These are phyloP conservation scores for Lophura nycthemera DNA, from an alignment of 2,113 vertebrate species.

Conservation along the genomic window DNA sequence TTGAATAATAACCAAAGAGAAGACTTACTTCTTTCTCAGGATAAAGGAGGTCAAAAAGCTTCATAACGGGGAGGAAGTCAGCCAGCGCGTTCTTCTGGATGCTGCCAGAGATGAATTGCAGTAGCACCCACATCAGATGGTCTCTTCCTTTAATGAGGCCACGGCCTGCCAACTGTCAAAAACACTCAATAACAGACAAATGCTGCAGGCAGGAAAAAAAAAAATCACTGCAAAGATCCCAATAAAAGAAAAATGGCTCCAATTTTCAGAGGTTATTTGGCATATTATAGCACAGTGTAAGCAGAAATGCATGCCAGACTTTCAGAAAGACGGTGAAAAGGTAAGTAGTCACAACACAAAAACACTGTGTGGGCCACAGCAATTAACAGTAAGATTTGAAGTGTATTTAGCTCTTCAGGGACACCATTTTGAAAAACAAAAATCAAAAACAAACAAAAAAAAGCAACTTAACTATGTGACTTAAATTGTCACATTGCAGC, in stretches of 20 bases:
- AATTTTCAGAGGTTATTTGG: background rate
- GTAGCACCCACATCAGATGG: constrained; percentile 98
- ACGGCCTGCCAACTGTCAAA: constrained; percentile 92
- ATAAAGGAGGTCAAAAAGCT: constrained; percentile 97
- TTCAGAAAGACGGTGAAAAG: background rate
- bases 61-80: constrained; percentile 99
- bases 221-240: background rate
- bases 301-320: fast-evolving
- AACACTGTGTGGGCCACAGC: background rate
- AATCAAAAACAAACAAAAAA: background rate
- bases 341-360: background rate
- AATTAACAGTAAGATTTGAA: background rate
- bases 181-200: constrained; percentile 38
- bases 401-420: background rate
- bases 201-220: background rate
- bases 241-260: background rate
- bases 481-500: background rate
- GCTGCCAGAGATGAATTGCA: constrained; percentile 98
- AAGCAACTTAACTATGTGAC: background rate
- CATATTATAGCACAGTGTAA: background rate
- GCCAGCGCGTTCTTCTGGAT: constrained; percentile 98
- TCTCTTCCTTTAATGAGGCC: constrained; percentile 98
- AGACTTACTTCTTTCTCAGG: constrained; percentile 95
- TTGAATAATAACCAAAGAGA: background rate
- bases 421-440: background rate